Evolutionary conservation across 2,113 vertebrate species (phyloP), one percentile per base, ranked within the genome.

Genomic region (Erinaceus europaeus): DNA sequence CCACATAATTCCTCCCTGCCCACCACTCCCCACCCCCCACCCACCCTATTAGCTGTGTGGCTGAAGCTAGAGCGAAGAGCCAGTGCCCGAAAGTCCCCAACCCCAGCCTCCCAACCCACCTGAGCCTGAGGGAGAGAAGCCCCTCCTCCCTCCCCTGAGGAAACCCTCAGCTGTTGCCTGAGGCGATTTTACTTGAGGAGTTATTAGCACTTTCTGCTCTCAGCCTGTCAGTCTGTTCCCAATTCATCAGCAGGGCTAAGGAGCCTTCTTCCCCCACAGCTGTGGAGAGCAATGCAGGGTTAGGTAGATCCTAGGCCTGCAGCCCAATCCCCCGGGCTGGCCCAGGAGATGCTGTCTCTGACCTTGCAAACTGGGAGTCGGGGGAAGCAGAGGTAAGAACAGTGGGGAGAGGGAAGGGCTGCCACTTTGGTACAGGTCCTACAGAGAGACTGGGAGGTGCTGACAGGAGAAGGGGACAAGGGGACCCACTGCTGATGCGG

Each of bases 181-280:
- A 87, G 91, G 91, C 82, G 5, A 74, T 59, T 71, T 76, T 1
- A 71, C 90, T 84, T 77, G 90, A 94, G 73, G 81, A 72, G 50
- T 90, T 89, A 38, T 93, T 93, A 94, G 93, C 84, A 80, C 86
- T 72, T 91, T 93, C 88, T 88, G 83, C 88, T 90, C 79, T 86
- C 89, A 64, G 78, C 68, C 78, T 87, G 89, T 93, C 93, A 93
- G 44, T 84, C 73, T 82, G 50, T 90, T 93, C 75, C 84, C 50
- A 74, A 6, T 50, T 62, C 67, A 29, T 89, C 89, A 68, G 7
- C 50, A 17, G 32, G 1, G 17, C 88, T n/a, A 36, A 69, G 64
- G n/a, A 38, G 12, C 42, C 32, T n/a, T 76, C 76, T 57, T 69
- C 62, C 86, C 44, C 46, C 32, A 17, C n/a, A 42, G 77, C 48